Evolutionary conservation across 2,888 invertebrate genomes (phyloP).

Genomic region (Lysandra coridon): DNA sequence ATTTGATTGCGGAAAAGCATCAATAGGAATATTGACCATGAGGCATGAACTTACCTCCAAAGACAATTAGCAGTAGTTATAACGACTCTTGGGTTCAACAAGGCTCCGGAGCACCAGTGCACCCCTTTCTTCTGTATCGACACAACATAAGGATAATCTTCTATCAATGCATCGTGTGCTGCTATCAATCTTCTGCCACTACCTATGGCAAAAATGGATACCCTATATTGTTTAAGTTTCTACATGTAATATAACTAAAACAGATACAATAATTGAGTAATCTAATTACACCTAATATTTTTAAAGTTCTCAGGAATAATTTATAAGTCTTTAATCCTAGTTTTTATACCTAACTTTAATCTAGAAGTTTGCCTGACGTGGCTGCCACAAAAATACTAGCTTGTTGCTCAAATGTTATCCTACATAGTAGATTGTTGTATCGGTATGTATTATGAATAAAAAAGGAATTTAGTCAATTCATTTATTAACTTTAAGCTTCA

Average conservation of each 20-base stretch:
- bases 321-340: not conserved
- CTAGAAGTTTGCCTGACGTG: no score
- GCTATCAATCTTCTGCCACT: constrained; percentile 60
- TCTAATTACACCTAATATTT: not conserved
- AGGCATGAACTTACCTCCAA: constrained; percentile 66
- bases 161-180: constrained; percentile 59
- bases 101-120: constrained; percentile 71
- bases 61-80: constrained; percentile 73
- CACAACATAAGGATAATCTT: constrained; percentile 66
- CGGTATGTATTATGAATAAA: not conserved
- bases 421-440: not conserved
- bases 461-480: not conserved
- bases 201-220: constrained; percentile 37
- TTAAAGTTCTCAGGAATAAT: not conserved
- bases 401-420: not conserved
- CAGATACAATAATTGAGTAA: not conserved
- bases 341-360: no score
- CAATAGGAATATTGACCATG: not conserved
- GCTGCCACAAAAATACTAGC: not conserved
- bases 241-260: not conserved
- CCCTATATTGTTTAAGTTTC: not conserved
- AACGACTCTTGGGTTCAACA: constrained; percentile 62
- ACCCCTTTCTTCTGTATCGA: constrained; percentile 63
- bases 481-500: constrained; percentile 22
- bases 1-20: not conserved